Evolutionary conservation across 2,113 vertebrate species (phyloP), one percentile per base, ranked within the genome.

Genomic region (Strigops habroptila): DNA sequence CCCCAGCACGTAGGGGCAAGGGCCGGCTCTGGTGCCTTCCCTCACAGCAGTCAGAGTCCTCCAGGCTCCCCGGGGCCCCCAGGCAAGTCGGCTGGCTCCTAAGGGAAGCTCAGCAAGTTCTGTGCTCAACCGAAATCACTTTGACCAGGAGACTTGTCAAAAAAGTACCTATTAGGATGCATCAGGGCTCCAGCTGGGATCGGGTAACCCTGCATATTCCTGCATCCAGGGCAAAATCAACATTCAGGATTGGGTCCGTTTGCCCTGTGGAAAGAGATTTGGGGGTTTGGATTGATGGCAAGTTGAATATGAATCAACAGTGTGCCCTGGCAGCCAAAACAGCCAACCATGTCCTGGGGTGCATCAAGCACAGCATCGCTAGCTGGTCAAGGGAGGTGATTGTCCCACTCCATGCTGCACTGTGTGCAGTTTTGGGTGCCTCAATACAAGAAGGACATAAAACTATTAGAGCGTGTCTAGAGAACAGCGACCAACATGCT

Each of bases 61-160:
- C 22, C 14, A 1, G 33, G 57, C 57, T 59, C 22, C 57, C 33
- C 24, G 22, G 22, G 57, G 57, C 57, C 33, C 57, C n/a, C 33
- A 59, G 33, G 33, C 57, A 59, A 59, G n/a, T 59, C 4, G 4
- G 33, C 33, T 35, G 57, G 57, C 33, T 24, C 57, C 14, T 35
- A 22, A 35, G 33, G n/a, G 57, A 9, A 24, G 33, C 22, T 59
- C 33, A 35, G 57, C 33, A 59, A 24, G 33, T 7, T 35, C 14
- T 59, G 57, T 16, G 30, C 71, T 27, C 44, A 6, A 52, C 49
- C 3, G 2, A 39, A 31, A 28, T 3, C 21, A 4, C 46, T 18
- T 12, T 7, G 12, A 23, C 10, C 6, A 6, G n/a, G 22, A n/a
- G 0, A 2, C 43, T 1, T 0, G 17, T 37, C 44, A 37, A 25